Evolutionary conservation across 2,888 invertebrate species (phyloP), one percentile per base, ranked within the genome.

Genomic region (Meandrusa payeni): DNA sequence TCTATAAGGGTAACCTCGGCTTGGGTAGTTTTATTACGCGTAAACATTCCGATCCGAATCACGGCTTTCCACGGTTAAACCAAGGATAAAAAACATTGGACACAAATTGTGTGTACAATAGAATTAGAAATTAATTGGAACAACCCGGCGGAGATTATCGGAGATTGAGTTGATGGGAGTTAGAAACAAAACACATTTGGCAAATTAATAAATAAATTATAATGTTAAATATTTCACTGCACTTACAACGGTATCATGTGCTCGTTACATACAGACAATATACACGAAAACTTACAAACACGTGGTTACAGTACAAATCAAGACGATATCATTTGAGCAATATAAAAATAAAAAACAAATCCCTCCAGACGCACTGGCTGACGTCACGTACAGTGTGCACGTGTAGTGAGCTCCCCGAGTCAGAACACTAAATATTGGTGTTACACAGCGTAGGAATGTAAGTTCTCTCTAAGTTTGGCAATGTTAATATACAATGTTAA

Each of bases 141-240:
- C n/a, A n/a, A n/a, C n/a, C n/a, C n/a, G n/a, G n/a, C n/a, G n/a
- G n/a, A n/a, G n/a, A n/a, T n/a, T n/a, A n/a, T n/a, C n/a, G 3
- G 6, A 13, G 9, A 20, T 44, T 1, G 15, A 5, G 22, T 29
- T 11, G 17, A 11, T 15, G 12, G 31, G 7, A 3, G 6, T 10
- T 12, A 2, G 4, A 52, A 52, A 46, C 15, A 65, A 68, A 64
- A 66, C 68, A 55, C 57, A 52, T 36, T 20, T 57, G 56, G 85
- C 86, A 87, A 87, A 87, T 86, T 76, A 87, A 87, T 87, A 87
- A 87, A 87, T 87, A 87, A 87, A 87, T 87, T 83, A 83, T 86
- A 80, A 67, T 81, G 80, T 83, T 85, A 76, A 80, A 85, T 85
- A 83, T 81, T 70, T 81, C 80, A 85, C 82, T 80, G 81, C 83